Evolutionary conservation across 2,113 vertebrate species (phyloP), one percentile per base, ranked within the genome.

Genomic region (Ceratotherium simum): DNA sequence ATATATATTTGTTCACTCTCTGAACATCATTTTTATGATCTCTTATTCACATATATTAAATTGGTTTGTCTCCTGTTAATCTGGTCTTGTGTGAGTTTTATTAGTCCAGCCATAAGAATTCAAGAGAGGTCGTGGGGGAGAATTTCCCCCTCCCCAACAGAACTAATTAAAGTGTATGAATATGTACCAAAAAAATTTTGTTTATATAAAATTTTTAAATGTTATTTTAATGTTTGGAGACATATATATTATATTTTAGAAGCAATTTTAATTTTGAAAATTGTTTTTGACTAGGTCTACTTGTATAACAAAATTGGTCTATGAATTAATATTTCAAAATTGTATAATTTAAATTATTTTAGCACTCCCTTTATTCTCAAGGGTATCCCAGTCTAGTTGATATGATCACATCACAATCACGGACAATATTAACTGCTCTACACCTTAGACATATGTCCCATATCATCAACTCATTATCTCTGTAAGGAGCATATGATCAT

Each of bases 281-380:
- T 25, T 94, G 25, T 81, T 78, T 78, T 79, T 46, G 5, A 79
- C 16, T 58, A 72, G 54, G 42, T 86, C 18, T 2, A 36, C 14
- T 81, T 13, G 21, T 31, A 39, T 46, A 86, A 78, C 54, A 42
- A 48, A 39, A 54, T 75, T 60, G 13, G 13, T 42, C 11, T 36
- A 69, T 16, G 70, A 75, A 69, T 84, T 92, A 65, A 23, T n/a
- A 65, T 13, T 84, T 62, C 12, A 39, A 83, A 73, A 5, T 48
- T 21, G 39, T 36, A 70, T 56, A 76, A 62, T 87, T 85, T 80
- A 89, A 73, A 48, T 84, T 88, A 80, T 76, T 84, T 93, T 69
- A 64, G 8, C 5, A 80, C 12, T 12, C 7, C 5, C 6, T n/a
- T 79, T 94, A 75, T 36, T 97, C 54, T 91, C 8, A 42, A 67